A percentile compares a stretch with the other conserved stretches of the same genome.
Evolutionary conservation across 2,797 vertebrate genomes (phyloP).

Genomic region (Diglossa cyanea): DNA sequence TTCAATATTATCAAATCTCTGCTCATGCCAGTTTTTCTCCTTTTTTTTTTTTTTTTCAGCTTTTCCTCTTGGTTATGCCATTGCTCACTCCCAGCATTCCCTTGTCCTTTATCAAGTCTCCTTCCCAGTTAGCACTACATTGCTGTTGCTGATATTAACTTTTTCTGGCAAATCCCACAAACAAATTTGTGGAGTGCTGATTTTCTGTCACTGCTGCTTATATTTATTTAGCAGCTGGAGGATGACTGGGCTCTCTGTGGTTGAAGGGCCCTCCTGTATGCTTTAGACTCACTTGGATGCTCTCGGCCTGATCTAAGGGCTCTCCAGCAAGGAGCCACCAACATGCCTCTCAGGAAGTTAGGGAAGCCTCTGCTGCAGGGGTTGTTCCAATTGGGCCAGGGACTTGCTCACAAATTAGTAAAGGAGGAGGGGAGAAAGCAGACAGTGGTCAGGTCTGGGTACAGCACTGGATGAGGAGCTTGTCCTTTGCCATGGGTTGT

Average conservation of each 20-base stretch:
- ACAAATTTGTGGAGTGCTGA: not conserved
- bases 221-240: conserved; percentile 41
- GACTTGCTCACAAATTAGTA: not conserved
- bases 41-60: not conserved
- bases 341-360: not conserved
- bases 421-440: not conserved
- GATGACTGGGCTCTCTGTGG: conserved; percentile 1
- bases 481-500: not conserved
- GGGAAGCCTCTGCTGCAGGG: not conserved
- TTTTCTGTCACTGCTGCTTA: conserved; percentile 5
- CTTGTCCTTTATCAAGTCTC: not conserved
- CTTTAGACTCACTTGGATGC: conserved; percentile 27
- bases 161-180: not conserved
- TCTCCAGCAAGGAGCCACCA: conserved; percentile 24
- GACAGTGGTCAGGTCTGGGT: not conserved
- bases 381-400: not conserved
- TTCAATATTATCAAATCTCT: not conserved
- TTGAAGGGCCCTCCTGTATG: conserved; percentile 41
- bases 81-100: not conserved
- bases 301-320: conserved; percentile 25
- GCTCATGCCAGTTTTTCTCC: not conserved
- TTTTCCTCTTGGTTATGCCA: not conserved
- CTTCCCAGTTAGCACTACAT: not conserved
- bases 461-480: not conserved
- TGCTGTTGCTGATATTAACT: not conserved